phyloP scores from a whole-genome alignment of 2,113 vertebrate genomes.

The Hucho hucho region DNA sequence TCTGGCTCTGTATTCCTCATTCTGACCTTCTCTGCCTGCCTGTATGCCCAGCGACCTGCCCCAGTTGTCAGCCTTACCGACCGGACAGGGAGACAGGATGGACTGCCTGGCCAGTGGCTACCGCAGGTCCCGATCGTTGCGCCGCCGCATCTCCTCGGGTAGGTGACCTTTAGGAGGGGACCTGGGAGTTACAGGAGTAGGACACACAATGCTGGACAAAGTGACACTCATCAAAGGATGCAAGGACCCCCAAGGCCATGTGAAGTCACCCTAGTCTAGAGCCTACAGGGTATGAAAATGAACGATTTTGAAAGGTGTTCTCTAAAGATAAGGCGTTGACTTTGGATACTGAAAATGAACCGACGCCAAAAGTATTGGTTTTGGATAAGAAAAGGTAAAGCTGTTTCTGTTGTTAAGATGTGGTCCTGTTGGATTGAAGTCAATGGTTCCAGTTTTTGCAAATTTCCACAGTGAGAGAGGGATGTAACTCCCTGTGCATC shows the following conservation, averaged over 20 bases:
- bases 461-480: not conserved
- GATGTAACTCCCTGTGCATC: not conserved
- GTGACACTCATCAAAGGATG: not conserved
- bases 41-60: not conserved
- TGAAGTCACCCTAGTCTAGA: not conserved
- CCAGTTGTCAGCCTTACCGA: not conserved
- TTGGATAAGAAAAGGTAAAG: slow-evolving; percentile 70
- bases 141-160: slow-evolving; percentile 37
- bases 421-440: not conserved
- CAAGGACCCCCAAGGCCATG: not conserved
- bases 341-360: slow-evolving; percentile 57
- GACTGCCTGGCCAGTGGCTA: slow-evolving; percentile 41
- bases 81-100: slow-evolving; percentile 40
- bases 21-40: not conserved
- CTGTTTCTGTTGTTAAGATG: slow-evolving; percentile 64
- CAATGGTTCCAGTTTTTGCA: not conserved
- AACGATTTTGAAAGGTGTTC: not conserved
- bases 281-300: not conserved
- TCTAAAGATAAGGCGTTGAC: slow-evolving; percentile 39
- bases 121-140: slow-evolving; percentile 39
- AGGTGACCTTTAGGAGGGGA: slow-evolving; percentile 45
- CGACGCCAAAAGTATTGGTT: slow-evolving; percentile 76
- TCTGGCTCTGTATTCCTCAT: not conserved
- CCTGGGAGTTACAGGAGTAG: slow-evolving; percentile 1
- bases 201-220: not conserved